A percentile compares a stretch with the other conserved stretches of the same genome.
phyloP scores from a whole-genome alignment of 2,113 vertebrate genomes.

The Agapornis roseicollis region DNA sequence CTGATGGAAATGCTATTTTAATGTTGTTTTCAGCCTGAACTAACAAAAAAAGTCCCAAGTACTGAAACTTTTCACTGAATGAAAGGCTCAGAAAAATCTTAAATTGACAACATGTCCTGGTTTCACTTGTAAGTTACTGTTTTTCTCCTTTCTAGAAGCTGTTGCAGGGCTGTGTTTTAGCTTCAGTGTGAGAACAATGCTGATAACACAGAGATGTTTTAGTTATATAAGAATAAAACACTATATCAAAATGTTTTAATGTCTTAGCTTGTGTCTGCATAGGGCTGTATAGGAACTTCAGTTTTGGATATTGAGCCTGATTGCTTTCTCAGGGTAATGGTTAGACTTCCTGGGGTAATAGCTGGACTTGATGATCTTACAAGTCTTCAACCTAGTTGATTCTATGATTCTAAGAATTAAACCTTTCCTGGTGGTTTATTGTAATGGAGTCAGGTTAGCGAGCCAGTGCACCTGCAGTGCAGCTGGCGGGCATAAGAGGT shows the following conservation, averaged over 20 bases:
- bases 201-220: neutral
- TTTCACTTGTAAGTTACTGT: neutral
- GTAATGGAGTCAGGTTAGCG: accelerated
- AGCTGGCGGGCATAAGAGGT: neutral
- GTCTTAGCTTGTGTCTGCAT: neutral
- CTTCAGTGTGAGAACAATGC: neutral
- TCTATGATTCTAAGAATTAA: neutral
- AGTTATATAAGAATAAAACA: neutral
- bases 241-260: neutral
- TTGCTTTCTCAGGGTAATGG: neutral
- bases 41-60: neutral
- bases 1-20: neutral
- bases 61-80: neutral
- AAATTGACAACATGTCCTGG: neutral
- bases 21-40: neutral
- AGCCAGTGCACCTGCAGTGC: accelerated
- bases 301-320: neutral
- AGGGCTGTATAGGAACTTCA: neutral
- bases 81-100: neutral
- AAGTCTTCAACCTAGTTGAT: neutral
- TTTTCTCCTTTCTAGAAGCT: neutral
- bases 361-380: neutral
- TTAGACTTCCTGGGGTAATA: neutral
- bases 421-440: neutral
- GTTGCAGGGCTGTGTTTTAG: neutral